Evolutionary conservation across 1,140 invertebrate species (phyloP), one percentile per base, ranked within the genome.

Genomic region (Ericerus pela): DNA sequence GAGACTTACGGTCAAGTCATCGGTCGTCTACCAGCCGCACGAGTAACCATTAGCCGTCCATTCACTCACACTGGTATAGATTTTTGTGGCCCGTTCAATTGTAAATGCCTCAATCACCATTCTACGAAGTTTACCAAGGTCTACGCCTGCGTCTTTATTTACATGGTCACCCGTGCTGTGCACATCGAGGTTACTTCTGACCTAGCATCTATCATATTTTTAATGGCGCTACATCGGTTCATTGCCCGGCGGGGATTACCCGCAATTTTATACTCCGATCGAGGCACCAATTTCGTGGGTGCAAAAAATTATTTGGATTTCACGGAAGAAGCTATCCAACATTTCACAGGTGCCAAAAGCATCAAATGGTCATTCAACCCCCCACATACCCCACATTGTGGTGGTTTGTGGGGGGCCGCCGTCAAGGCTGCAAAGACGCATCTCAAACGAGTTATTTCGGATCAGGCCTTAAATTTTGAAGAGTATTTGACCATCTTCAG

Each of bases 71-170:
- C 58, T 22, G 72, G 69, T 10, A 58, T 70, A 0, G 71, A 73
- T 58, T 70, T 66, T 53, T 65, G 65, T 6, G 70, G 70, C 0
- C 71, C 70, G 1, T 66, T 73, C 24, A 20, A 59, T 0, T 60
- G 70, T 3, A n/a, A n/a, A n/a, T n/a, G n/a, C n/a, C n/a, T n/a
- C n/a, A n/a, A n/a, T n/a, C n/a, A n/a, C n/a, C n/a, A n/a, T 18
- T 61, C 63, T 26, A 56, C 57, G 24, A 60, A 59, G 5, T 55
- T 54, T 18, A 20, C 60, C 8, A 74, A 74, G 56, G 62, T 59
- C 2, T 73, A 72, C 56, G 52, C 72, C 12, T 63, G 60, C 16
- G 1, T 73, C 11, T 74, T 73, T 57, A 65, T 72, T 5, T 74
- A 70, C 55, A 65, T 71, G n/a, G 36, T 59, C 1, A 70, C 69